phyloP scores from a whole-genome alignment of 2,113 vertebrate genomes.

The Bambusicola thoracicus region DNA sequence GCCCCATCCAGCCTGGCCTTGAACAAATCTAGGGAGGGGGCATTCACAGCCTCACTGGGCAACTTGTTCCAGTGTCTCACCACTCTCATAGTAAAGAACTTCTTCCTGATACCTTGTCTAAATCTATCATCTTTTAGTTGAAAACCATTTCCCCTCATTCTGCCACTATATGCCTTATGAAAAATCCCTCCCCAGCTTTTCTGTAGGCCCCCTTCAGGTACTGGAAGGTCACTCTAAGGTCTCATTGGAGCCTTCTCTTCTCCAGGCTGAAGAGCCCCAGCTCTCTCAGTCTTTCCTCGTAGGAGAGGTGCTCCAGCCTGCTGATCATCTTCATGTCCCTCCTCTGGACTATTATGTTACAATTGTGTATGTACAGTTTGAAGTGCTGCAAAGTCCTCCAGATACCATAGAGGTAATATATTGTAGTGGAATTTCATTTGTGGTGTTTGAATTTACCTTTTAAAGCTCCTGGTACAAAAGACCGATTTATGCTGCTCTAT shows the following conservation, averaged over 20 bases:
- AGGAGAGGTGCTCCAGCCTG: too few relatives aligned
- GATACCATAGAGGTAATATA: neutral
- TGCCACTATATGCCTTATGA: too few relatives aligned
- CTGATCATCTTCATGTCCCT: too few relatives aligned
- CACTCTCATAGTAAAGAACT: neutral
- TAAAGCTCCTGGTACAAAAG: neutral
- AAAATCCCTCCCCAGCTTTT: too few relatives aligned
- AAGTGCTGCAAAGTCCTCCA: neutral
- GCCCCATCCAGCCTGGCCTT: rapidly evolving
- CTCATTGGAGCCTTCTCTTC: too few relatives aligned
- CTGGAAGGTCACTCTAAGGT: too few relatives aligned
- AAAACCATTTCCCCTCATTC: too few relatives aligned
- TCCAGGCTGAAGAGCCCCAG: too few relatives aligned
- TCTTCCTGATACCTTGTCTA: too few relatives aligned
- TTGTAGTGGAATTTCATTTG: neutral
- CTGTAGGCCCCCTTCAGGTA: too few relatives aligned
- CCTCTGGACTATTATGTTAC: neutral
- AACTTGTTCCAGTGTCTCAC: neutral
- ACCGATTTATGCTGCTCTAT: neutral
- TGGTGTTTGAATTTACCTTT: neutral
- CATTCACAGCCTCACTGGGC: neutral
- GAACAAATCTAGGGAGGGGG: neutral
- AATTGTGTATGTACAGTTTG: neutral
- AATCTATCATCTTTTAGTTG: too few relatives aligned
- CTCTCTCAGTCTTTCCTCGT: too few relatives aligned